Evolutionary conservation across 2,797 vertebrate species (phyloP), one percentile per base, ranked within the genome.

Genomic region (Chloroceryle inda): DNA sequence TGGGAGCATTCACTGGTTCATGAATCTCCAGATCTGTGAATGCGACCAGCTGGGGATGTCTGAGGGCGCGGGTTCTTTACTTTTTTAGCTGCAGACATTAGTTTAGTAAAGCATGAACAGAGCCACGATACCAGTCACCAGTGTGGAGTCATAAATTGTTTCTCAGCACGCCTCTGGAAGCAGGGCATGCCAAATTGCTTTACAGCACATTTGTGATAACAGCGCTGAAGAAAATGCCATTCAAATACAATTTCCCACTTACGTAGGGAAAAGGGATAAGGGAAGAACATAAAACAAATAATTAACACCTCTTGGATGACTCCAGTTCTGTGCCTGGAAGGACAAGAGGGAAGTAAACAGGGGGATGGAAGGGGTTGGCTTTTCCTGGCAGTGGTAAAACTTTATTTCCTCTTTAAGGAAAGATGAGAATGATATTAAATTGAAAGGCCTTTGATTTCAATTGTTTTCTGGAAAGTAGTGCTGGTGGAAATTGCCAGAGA

Each of bases 171-270:
- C 64, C 72, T 69, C 86, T 92, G 91, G 92, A 92, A 89, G 73
- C 50, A 84, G 78, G 74, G 74, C 55, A 38, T 56, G 74, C 74
- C 95, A 94, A 94, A 93, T 80, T 58, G 81, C 59, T 95, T 77
- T 77, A 38, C 66, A 93, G 89, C 10, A 3, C 50, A 67, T 76
- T 86, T 87, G 71, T 76, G 93, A 89, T 84, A 92, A 85, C 67
- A 33, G 47, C 10, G 42, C 64, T 85, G 84, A 67, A 82, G 74
- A 88, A 91, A 93, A 91, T 79, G 58, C 40, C 72, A 62, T 85
- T 94, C 91, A 56, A 94, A 94, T 68, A 61, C 53, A 31, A 77
- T 77, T 87, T 79, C 52, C 49, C 55, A 63, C 83, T 74, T 63
- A 66, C 0, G 0, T 1, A 62, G 62, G 64, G 56, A 69, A 59